Conservation (phyloP, 2,113 vertebrate species). For the Gadus chalcogrammus region DNA sequence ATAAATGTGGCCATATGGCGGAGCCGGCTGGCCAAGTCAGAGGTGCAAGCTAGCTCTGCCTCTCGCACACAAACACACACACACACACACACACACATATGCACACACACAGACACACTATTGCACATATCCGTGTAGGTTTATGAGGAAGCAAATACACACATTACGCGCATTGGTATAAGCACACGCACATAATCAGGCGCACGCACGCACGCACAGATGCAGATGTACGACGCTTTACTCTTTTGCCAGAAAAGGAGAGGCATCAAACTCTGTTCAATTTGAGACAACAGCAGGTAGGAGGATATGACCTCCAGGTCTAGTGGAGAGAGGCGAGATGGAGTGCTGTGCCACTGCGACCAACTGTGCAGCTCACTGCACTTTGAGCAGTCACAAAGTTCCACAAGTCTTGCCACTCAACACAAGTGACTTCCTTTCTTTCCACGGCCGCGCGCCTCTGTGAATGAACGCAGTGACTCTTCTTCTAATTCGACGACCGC, state of each 20-base stretch:
- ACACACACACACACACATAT: neutral
- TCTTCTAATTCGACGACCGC: conserved; percentile 41
- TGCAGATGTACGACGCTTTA: conserved; percentile 42
- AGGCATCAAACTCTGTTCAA: conserved; percentile 55
- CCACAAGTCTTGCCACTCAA: conserved; percentile 46
- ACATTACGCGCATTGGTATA: neutral
- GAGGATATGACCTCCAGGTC: conserved; percentile 65
- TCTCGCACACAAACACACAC: neutral
- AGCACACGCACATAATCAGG: neutral
- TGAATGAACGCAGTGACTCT: conserved; percentile 8
- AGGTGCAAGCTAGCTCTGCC: conserved; percentile 57
- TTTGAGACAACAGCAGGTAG: conserved; percentile 63
- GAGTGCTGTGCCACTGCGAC: conserved; percentile 28
- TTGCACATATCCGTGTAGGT: too few relatives aligned
- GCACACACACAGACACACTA: too few relatives aligned
- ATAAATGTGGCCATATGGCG: conserved; percentile 80
- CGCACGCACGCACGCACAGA: neutral
- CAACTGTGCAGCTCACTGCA: conserved; percentile 43
- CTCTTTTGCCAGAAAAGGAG: conserved; percentile 46
- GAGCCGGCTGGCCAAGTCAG: conserved; percentile 72
- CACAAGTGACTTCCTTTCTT: too few relatives aligned
- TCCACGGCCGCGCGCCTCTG: too few relatives aligned
- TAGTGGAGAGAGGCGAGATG: conserved; percentile 55
- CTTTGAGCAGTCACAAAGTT: conserved; percentile 57
- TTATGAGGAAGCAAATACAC: too few relatives aligned